Evolutionary conservation across 2,888 invertebrate genomes (phyloP).

Genomic region (Pammene aurita): DNA sequence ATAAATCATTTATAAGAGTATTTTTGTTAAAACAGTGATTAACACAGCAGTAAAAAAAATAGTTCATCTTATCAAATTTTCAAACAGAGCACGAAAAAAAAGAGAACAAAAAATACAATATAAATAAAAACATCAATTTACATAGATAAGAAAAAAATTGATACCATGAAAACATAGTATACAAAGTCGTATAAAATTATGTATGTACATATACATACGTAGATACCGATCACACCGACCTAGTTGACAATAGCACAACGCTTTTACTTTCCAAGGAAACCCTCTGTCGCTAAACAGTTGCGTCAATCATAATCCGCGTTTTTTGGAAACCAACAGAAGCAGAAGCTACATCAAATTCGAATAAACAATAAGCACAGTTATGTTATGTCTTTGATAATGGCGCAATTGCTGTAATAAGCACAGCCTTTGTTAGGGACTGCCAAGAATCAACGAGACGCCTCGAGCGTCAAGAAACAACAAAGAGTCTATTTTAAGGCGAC

Average conservation of each 20-base stretch:
- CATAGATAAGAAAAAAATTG: too few species aligned
- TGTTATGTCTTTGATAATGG: conserved; percentile 33
- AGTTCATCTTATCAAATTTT: too few species aligned
- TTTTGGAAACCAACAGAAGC: conserved; percentile 6
- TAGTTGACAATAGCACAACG: background rate
- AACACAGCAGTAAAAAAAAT: too few species aligned
- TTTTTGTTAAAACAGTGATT: too few species aligned
- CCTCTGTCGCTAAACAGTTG: background rate
- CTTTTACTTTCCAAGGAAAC: background rate
- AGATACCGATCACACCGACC: too few species aligned
- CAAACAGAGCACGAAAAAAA: too few species aligned
- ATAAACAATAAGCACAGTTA: conserved; percentile 31
- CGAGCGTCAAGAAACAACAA: conserved; percentile 17
- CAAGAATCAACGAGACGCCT: conserved; percentile 14
- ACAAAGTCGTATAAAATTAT: too few species aligned
- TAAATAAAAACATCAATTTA: too few species aligned
- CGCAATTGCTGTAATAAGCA: conserved; percentile 28
- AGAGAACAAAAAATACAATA: too few species aligned
- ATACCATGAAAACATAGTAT: too few species aligned
- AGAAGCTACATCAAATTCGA: conserved; percentile 13
- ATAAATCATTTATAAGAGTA: too few species aligned
- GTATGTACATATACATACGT: too few species aligned
- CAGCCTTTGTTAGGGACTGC: conserved; percentile 26
- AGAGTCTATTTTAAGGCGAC: conserved; percentile 12
- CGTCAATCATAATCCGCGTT: conserved; percentile 8